Evolutionary conservation across 2,888 invertebrate species (phyloP), one percentile per base, ranked within the genome.

Genomic region (Callyntrura guangdongensis): DNA sequence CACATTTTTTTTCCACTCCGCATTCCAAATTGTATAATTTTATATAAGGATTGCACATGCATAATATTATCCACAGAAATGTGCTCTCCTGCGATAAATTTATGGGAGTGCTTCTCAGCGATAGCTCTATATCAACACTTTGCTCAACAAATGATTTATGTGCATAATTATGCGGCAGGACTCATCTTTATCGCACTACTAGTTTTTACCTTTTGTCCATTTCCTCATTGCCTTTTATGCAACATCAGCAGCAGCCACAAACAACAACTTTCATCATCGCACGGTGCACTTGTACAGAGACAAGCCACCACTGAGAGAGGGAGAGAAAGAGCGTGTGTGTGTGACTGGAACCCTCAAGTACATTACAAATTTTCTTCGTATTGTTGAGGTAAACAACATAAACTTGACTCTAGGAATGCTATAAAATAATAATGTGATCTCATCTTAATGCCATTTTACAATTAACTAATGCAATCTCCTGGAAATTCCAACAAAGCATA

Each of bases 81-180:
- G 36, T 36, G 36, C 36, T 36, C 36, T 36, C 36, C 36, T 36
- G 36, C 36, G 36, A 36, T 36, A 36, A 69, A 69, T 69, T n/a
- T 61, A 69, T 83, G 67, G 22, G 49, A 83, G 59, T 67, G 64
- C 36, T 64, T 0, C 22, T 45, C 22, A 83, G 25, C 64, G 67
- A 67, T 83, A 64, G 64, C 49, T 83, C 64, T 47, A 59, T 83
- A 83, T 83, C 83, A 83, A 25, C 83, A 83, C 83, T 79, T 87
- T 67, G 56, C 67, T 79, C 64, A 53, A 27, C 86, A 81, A 77
- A 77, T 89, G 89, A 89, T 89, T 89, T 89, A 89, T 89, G 84
- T 64, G 56, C 64, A 69, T 89, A 81, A 64, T 84, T 67, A 83
- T 83, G 64, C 67, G 49, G 64, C 83, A 67, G 67, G 83, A 83